Evolutionary conservation across 1,140 invertebrate species (phyloP), one percentile per base, ranked within the genome.

Genomic region (Solenopsis invicta): DNA sequence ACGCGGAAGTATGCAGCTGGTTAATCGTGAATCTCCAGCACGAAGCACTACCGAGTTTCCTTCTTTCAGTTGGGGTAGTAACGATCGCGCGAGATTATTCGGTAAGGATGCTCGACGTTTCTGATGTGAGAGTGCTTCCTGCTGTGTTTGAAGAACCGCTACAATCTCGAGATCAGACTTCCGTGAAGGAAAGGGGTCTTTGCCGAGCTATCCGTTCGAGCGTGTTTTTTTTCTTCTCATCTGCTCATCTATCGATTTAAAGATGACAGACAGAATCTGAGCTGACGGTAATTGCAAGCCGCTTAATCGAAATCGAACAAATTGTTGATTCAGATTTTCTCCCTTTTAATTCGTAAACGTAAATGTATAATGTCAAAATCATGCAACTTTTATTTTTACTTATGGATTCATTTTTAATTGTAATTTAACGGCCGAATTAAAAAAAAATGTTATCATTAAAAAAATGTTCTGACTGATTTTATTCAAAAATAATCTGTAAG

Each of bases 11-110:
- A 16, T 52, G 6, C 48, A 52, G 48, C 16, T 66, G 45, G 48
- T 82, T 82, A 72, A 45, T 82, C 29, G 66, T n/a, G 52, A 72
- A 82, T 82, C 50, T 56, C 52, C 66, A 52, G 52, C 48, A 59
- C 37, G 48, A 67, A 67, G 61, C 61, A 13, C 18, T 54, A 71
- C 5, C 34, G 50, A 54, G 34, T 24, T 45, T 81, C 10, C 18
- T 82, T 56, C 52, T 72, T 72, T 72, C 29, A 13, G 12, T 67
- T 80, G 59, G 67, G 37, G 37, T 52, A 69, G 62, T 29, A 81
- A 82, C 5, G 78, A 59, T 82, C 37, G 78, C 34, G 56, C 52
- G 52, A 82, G 78, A 82, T 82, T 82, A 82, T 61, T 82, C 52
- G 37, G 24, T 48, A 41, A 74, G 67, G 52, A 24, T 59, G 37